These are phyloP conservation scores for Helicorthomorpha holstii DNA, from an alignment of 1,140 invertebrate species.

Conservation along the genomic window DNA sequence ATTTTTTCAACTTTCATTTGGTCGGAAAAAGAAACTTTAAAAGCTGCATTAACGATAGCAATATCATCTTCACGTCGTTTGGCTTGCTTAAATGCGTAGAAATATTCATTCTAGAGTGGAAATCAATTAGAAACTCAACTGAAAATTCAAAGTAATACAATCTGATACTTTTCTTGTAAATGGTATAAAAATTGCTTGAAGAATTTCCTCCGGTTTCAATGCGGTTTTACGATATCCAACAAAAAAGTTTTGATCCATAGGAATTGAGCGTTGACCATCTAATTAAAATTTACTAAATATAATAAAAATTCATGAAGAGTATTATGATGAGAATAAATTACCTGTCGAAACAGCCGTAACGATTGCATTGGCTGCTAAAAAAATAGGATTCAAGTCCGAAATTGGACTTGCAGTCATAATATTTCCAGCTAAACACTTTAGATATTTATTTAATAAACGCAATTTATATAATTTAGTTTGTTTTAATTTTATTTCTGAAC, in stretches of 20 bases:
- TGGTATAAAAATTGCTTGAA: conserved; percentile 53
- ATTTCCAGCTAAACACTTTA: conserved; percentile 52
- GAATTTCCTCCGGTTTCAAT: conserved; percentile 54
- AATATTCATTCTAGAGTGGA: conserved; percentile 50
- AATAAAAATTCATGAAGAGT: neutral
- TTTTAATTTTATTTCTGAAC: neutral
- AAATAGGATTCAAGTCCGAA: conserved; percentile 84
- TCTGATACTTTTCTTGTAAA: conserved; percentile 34
- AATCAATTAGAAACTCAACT: too few relatives aligned
- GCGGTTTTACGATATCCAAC: conserved; percentile 66
- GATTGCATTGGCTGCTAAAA: conserved; percentile 51
- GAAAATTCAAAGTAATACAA: conserved; percentile 2
- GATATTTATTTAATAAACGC: conserved; percentile 5
- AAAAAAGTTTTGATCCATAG: conserved; percentile 72
- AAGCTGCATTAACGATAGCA: conserved; percentile 77
- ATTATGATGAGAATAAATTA: conserved; percentile 19
- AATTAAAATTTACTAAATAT: conserved; percentile 17
- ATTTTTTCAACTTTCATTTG: conserved; percentile 44
- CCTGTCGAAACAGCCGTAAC: conserved; percentile 35
- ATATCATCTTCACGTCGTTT: conserved; percentile 85
- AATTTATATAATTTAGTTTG: neutral
- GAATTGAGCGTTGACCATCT: conserved; percentile 37
- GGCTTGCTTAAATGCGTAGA: conserved; percentile 82
- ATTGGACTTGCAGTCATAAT: conserved; percentile 91
- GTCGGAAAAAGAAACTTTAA: conserved; percentile 34